A percentile compares a stretch with the other conserved stretches of the same genome.
Evolutionary conservation across 1,140 invertebrate genomes (phyloP).

Genomic region (Heterodera schachtii): DNA sequence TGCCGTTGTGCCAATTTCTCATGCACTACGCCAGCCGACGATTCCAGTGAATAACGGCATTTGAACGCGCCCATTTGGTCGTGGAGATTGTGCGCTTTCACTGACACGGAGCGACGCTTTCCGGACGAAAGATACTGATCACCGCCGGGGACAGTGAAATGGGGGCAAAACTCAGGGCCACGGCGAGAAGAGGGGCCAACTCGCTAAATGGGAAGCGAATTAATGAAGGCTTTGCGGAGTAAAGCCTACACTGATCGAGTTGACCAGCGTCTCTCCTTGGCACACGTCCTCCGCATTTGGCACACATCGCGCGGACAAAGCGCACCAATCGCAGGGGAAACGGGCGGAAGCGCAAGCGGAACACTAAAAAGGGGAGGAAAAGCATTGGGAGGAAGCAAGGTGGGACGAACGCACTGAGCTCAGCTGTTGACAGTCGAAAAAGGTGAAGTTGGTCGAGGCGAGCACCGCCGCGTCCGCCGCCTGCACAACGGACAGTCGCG

Average conservation of each 20-base stretch:
- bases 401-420: conserved; percentile 1
- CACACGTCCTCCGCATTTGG: conserved; percentile 63
- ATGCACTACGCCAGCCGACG: conserved; percentile 46
- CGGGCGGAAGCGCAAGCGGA: conserved; percentile 66
- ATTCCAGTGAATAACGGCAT: conserved; percentile 58
- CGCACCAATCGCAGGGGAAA: conserved; percentile 68
- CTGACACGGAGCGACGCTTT: conserved; percentile 27
- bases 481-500: conserved; percentile 49
- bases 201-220: conserved; percentile 41
- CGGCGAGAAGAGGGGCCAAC: conserved; percentile 58
- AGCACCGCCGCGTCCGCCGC: conserved; percentile 43
- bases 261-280: conserved; percentile 58
- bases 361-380: conserved; percentile 48
- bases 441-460: conserved; percentile 64
- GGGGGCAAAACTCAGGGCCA: conserved; percentile 49
- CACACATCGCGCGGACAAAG: conserved; percentile 56
- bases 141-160: conserved; percentile 36
- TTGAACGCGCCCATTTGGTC: conserved; percentile 62
- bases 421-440: conserved; percentile 61
- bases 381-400: too few relatives aligned
- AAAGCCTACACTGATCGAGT: conserved; percentile 40
- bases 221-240: conserved; percentile 9
- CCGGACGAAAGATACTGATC: conserved; percentile 44
- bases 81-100: conserved; percentile 49
- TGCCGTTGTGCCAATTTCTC: conserved; percentile 51